These are phyloP conservation scores for Euglossa dilemma DNA, from an alignment of 1,140 invertebrate genomes.

Conservation along the genomic window DNA sequence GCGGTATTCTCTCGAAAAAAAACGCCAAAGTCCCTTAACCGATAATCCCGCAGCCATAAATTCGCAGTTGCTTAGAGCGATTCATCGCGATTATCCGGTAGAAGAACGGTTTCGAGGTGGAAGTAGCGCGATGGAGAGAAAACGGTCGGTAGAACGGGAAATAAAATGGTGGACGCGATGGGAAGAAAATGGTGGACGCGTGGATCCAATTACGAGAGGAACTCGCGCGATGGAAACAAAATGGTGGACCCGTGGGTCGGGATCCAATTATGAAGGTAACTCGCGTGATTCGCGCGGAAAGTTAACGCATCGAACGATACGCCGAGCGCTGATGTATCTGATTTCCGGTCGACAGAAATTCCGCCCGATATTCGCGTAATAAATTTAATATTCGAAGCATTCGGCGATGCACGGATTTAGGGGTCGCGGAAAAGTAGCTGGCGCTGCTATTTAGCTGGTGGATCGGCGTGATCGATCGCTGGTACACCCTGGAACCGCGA, in stretches of 20 bases:
- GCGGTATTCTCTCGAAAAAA: no score
- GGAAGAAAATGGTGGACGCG: no score
- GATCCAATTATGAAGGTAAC: background rate
- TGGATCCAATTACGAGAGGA: background rate
- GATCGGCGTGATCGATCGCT: background rate
- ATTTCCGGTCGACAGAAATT: background rate
- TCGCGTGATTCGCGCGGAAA: background rate
- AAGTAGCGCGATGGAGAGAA: no score
- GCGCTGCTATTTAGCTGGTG: background rate
- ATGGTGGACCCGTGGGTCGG: background rate
- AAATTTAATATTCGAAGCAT: background rate
- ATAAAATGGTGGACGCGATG: no score
- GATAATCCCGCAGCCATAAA: no score
- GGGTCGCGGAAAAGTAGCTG: background rate
- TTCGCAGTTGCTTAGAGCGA: no score
- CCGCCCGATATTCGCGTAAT: conserved; percentile 1
- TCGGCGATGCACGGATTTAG: background rate
- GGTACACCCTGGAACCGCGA: background rate
- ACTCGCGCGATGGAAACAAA: background rate
- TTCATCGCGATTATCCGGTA: no score
- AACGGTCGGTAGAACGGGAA: background rate
- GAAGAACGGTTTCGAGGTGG: no score
- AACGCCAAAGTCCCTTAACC: no score
- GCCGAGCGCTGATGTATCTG: background rate
- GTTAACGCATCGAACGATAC: background rate